Base-by-base conservation (phyloP, 2,888 invertebrate genomes). In the Catotricha subobsoleta region DNA sequence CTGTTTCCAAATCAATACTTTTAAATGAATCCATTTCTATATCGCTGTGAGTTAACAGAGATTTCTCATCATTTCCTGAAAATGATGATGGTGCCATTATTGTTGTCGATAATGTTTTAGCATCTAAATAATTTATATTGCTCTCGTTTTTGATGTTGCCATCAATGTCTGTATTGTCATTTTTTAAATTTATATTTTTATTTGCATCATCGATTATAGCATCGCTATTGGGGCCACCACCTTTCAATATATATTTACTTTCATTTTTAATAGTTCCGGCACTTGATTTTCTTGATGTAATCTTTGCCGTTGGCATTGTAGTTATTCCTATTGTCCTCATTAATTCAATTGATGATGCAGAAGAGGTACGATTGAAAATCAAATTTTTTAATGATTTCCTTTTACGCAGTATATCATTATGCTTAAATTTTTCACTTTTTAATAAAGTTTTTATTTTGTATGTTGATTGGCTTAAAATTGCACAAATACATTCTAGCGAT, bases 401-500 rank as follows among this genome's bases (percentile, higher is more conserved):
- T 51, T 57, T 57, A 49, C 57, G 54, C 48, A 62, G 52, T 51
- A 59, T 57, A 48, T 59, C 59, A 51, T 58, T 58, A 52, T 62
- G 61, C 49, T 56, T 56, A 49, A 58, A 51, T 51, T 55, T 56
- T 49, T 57, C 55, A 54, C 56, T 58, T 51, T 54, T 55, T 48
- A 47, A 10, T n/a, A 47, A 23, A 9, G 33, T 33, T 28, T 37
- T 40, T 10, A 47, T 16, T 23, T 41, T 34, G 5, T 13, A 10
- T 8, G 40, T 25, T 8, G 35, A 15, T n/a, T 40, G 44, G 47
- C 53, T 55, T 21, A 63, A 51, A 48, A 63, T 57, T 44, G 59
- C 54, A 54, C 58, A 59, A 47, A 62, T 55, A 49, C 62, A 62
- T 60, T 95, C 94, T 55, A 94, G 67, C 15, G 88, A 75, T 2